A percentile compares a stretch with the other conserved stretches of the same genome.
Evolutionary conservation across 1,140 invertebrate species (phyloP).

Genomic region (Gonioctena quinquepunctata): DNA sequence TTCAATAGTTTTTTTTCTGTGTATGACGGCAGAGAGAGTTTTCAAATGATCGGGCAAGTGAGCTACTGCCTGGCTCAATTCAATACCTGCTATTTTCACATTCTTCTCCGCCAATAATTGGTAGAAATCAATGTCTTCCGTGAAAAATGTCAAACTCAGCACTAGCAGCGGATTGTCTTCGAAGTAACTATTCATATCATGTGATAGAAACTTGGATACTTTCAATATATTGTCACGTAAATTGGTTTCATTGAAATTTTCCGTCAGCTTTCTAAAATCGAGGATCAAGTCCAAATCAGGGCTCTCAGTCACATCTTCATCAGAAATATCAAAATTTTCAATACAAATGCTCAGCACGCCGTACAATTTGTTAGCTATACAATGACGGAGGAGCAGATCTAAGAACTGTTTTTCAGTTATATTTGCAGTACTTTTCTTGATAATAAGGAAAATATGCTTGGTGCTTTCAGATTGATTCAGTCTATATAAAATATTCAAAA

Average conservation of each 20-base stretch:
- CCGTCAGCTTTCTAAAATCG: conserved; percentile 46
- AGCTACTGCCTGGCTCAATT: conserved; percentile 41
- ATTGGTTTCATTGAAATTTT: conserved; percentile 33
- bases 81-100: conserved; percentile 20
- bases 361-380: conserved; percentile 60
- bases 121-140: conserved; percentile 23
- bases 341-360: conserved; percentile 58
- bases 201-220: conserved; percentile 47
- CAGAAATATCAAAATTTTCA: conserved; percentile 49
- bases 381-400: conserved; percentile 60
- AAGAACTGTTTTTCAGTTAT: conserved; percentile 61
- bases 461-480: conserved; percentile 60
- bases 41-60: conserved; percentile 12
- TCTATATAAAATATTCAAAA: conserved; percentile 60
- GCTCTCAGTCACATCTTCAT: conserved; percentile 33
- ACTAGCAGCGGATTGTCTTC: conserved; percentile 53
- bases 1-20: conserved; percentile 20
- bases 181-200: conserved; percentile 52
- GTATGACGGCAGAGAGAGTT: conserved; percentile 11
- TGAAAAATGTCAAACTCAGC: conserved; percentile 54
- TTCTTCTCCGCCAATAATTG: conserved; percentile 12
- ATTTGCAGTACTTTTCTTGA: conserved; percentile 59
- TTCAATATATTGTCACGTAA: conserved; percentile 46
- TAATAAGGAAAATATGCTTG: conserved; percentile 60
- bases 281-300: conserved; percentile 47